These are phyloP conservation scores for Fopius arisanus DNA, from an alignment of 1,140 invertebrate species.

Conservation along the genomic window DNA sequence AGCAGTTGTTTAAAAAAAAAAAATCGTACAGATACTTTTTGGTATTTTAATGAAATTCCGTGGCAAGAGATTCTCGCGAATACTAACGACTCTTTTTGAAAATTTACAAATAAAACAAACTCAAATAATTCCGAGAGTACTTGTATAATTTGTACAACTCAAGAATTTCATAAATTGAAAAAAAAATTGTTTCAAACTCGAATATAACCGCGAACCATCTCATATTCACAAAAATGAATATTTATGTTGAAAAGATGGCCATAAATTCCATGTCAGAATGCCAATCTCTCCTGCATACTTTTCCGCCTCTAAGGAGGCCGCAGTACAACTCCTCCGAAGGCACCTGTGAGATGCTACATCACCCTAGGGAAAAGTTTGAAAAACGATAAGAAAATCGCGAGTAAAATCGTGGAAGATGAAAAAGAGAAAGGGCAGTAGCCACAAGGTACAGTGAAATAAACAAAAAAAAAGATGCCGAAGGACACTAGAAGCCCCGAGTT, in stretches of 20 bases:
- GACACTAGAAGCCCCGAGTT: not conserved
- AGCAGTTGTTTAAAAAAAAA: no score
- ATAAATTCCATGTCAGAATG: not conserved
- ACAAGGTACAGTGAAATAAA: constrained; percentile 14
- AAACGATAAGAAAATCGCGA: not conserved
- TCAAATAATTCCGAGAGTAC: no score
- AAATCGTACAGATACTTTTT: no score
- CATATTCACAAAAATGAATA: not conserved
- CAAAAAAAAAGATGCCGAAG: constrained; percentile 23
- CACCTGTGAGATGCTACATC: not conserved
- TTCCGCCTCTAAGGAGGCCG: no score
- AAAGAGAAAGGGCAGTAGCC: constrained; percentile 20
- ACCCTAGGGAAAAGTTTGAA: not conserved
- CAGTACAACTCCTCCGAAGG: not conserved
- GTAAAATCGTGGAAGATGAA: not conserved
- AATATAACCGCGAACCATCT: not conserved
- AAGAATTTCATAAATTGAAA: not conserved
- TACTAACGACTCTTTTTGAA: no score
- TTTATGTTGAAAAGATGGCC: not conserved
- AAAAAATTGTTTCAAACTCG: no score
- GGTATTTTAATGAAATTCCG: no score
- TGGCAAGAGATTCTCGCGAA: no score
- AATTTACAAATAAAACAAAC: no score
- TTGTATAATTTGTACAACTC: not conserved
- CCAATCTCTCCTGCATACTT: not conserved